Conservation (phyloP, 2,888 invertebrate species). For the Lithophane leautieri region DNA sequence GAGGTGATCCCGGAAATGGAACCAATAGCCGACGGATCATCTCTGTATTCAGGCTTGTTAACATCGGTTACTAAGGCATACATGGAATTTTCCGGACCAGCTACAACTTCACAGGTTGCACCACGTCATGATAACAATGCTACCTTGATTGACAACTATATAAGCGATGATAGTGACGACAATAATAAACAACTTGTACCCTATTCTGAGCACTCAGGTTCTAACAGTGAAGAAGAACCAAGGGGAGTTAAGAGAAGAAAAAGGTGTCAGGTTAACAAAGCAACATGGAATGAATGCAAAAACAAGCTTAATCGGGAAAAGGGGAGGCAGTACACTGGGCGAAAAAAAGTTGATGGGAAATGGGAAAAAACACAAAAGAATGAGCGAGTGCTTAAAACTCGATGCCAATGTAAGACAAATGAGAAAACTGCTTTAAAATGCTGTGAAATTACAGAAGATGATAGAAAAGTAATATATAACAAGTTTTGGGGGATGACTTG, state of each 20-base stretch:
- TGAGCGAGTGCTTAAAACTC: slow-evolving; percentile 42
- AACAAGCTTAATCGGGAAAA: slow-evolving; percentile 44
- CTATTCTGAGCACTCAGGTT: slow-evolving; percentile 48
- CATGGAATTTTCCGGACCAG: slow-evolving; percentile 42
- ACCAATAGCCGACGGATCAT: slow-evolving; percentile 40
- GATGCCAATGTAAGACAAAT: slow-evolving; percentile 48
- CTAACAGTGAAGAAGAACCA: slow-evolving; percentile 34
- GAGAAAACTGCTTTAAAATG: slow-evolving; percentile 39
- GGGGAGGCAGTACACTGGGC: slow-evolving; percentile 42
- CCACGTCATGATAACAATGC: slow-evolving; percentile 41
- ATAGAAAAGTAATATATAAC: slow-evolving; percentile 43
- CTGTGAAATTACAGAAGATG: slow-evolving; percentile 40
- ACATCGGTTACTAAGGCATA: slow-evolving; percentile 38
- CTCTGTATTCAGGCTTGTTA: slow-evolving; percentile 39
- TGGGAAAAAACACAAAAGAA: slow-evolving; percentile 45
- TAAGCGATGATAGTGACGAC: slow-evolving; percentile 43
- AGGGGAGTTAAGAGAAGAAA: slow-evolving; percentile 44
- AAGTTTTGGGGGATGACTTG: slow-evolving; percentile 49
- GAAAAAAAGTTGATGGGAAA: slow-evolving; percentile 46
- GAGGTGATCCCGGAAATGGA: slow-evolving; percentile 32
- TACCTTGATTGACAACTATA: slow-evolving; percentile 43
- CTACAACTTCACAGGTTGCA: slow-evolving; percentile 40
- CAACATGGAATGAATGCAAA: slow-evolving; percentile 36
- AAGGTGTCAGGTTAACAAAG: slow-evolving; percentile 50
- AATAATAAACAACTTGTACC: slow-evolving; percentile 47